phyloP scores from a whole-genome alignment of 2,888 invertebrate species.

The Hirtodrosophila cameraria region DNA sequence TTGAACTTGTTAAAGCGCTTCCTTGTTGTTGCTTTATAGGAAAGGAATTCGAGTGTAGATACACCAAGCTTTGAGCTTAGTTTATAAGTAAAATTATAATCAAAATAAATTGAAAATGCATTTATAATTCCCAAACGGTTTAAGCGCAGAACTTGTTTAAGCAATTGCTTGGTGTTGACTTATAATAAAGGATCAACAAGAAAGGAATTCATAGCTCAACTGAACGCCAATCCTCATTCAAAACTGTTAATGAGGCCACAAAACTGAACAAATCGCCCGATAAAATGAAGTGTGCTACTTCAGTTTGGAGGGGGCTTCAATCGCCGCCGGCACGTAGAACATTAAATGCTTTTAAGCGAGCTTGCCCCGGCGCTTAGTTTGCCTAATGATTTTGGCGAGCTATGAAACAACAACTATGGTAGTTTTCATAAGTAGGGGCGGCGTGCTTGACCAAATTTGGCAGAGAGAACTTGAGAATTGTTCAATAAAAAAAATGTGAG shows the following conservation, averaged over 20 bases:
- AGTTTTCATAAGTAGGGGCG: conserved; percentile 68
- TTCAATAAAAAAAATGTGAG: conserved; percentile 15
- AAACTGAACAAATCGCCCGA: conserved; percentile 24
- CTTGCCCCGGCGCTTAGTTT: conserved; percentile 64
- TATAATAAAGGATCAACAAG: too few species aligned
- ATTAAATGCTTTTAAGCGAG: conserved; percentile 39
- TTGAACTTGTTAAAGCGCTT: too few species aligned
- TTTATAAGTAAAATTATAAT: too few species aligned
- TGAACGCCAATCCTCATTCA: not conserved
- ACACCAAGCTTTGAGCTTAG: too few species aligned
- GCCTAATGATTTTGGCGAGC: conserved; percentile 58
- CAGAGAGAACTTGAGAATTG: conserved; percentile 36
- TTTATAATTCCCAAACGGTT: too few species aligned
- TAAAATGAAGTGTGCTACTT: conserved; percentile 48
- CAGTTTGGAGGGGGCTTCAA: conserved; percentile 10
- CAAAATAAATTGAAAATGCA: too few species aligned
- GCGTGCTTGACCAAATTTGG: conserved; percentile 74
- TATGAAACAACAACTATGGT: conserved; percentile 17
- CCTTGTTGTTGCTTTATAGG: too few species aligned
- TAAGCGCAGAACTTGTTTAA: too few species aligned
- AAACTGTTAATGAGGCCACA: conserved; percentile 32
- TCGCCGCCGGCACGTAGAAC: conserved; percentile 46
- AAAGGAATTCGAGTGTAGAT: too few species aligned
- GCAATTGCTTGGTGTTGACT: too few species aligned
- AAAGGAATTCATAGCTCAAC: not conserved